Conservation (phyloP, 1,140 invertebrate species). For the Lasioglossum albipes region DNA sequence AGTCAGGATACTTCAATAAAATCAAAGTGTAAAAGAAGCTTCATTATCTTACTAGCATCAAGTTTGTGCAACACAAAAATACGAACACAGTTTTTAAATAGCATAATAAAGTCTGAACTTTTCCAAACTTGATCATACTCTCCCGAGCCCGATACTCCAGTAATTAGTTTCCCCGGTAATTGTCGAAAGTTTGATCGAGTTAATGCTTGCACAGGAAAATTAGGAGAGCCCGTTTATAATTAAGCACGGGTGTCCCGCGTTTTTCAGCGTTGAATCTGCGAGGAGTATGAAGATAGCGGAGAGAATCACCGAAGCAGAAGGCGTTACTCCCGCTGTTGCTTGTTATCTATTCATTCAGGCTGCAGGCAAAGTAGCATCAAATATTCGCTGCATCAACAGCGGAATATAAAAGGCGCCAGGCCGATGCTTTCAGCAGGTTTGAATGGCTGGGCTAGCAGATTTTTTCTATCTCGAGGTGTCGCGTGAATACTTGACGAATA, state of each 20-base stretch:
- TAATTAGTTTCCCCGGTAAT: not conserved
- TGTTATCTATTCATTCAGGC: conserved; percentile 15
- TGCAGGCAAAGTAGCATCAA: conserved; percentile 25
- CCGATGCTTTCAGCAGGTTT: conserved; percentile 10
- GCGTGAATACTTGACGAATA: conserved; percentile 1
- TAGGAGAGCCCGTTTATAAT: not conserved
- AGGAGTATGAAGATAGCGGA: not conserved
- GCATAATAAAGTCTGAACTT: too few relatives aligned
- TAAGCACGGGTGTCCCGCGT: not conserved
- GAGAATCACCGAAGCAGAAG: not conserved
- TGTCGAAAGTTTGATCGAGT: not conserved
- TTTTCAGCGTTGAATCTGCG: not conserved
- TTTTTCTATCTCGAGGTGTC: not conserved
- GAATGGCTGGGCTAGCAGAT: conserved; percentile 5
- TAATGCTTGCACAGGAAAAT: not conserved
- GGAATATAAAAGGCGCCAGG: conserved; percentile 26
- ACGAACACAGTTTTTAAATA: too few relatives aligned
- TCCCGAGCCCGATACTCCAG: not conserved
- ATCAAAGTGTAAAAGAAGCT: too few relatives aligned
- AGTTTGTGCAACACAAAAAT: too few relatives aligned
- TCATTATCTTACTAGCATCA: too few relatives aligned
- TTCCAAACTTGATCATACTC: too few relatives aligned
- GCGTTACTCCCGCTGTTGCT: not conserved
- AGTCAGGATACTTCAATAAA: too few relatives aligned
- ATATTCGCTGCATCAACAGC: conserved; percentile 34